Percentiles rank a stretch among this genome's conserved stretches.
phyloP scores from a whole-genome alignment of 2,113 vertebrate species.

The Strigops habroptila region DNA sequence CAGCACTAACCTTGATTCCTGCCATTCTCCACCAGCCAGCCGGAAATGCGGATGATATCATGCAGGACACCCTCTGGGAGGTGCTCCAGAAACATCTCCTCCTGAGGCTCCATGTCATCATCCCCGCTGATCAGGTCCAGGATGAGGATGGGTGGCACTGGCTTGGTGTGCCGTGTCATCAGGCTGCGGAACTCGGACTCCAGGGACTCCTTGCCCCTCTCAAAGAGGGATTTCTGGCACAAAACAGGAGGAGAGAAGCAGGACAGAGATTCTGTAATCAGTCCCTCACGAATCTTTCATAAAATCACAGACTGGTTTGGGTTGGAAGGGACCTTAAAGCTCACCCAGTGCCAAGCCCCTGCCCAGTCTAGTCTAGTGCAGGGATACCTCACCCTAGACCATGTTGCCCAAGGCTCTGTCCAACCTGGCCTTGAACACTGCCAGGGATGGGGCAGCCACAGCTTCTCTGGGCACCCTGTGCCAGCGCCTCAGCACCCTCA shows the following conservation, averaged over 20 bases:
- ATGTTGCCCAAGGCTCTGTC: too few relatives aligned
- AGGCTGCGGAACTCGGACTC: slow-evolving; percentile 92
- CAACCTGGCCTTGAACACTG: too few relatives aligned
- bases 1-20: slow-evolving; percentile 87
- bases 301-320: background rate
- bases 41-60: slow-evolving; percentile 89
- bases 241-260: background rate
- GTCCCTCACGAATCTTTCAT: background rate
- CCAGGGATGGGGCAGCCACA: too few relatives aligned
- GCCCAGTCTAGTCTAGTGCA: background rate
- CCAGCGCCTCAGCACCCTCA: too few relatives aligned
- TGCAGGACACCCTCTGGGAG: slow-evolving; percentile 87
- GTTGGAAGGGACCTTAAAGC: background rate
- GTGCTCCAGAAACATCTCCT: slow-evolving; percentile 89
- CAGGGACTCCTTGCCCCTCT: slow-evolving; percentile 92
- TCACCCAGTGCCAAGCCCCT: background rate
- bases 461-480: too few relatives aligned
- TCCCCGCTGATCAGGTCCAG: slow-evolving; percentile 88
- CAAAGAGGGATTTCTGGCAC: slow-evolving; percentile 90
- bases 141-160: slow-evolving; percentile 91
- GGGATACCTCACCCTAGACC: background rate
- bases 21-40: slow-evolving; percentile 95
- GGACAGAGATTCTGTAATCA: background rate
- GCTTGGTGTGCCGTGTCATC: slow-evolving; percentile 91
- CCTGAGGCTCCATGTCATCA: slow-evolving; percentile 89